Evolutionary conservation across 2,888 invertebrate species (phyloP).

Genomic region (Danaus chrysippus): DNA sequence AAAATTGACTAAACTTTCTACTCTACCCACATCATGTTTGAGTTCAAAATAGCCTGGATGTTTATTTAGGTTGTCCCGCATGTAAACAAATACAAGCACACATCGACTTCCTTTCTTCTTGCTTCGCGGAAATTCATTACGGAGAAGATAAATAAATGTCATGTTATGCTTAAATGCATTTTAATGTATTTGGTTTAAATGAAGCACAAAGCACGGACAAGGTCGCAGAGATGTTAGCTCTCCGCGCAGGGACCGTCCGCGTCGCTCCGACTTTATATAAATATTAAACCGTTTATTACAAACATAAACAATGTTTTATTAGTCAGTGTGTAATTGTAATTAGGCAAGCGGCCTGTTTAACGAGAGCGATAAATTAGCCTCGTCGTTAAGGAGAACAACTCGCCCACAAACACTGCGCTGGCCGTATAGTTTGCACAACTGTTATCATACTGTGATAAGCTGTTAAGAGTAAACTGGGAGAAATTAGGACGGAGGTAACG

Average conservation of each 20-base stretch:
- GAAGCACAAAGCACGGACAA: background rate
- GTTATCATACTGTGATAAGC: constrained; percentile 40
- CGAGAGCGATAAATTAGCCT: too few relatives aligned
- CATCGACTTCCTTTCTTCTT: constrained; percentile 56
- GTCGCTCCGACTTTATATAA: too few relatives aligned
- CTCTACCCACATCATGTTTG: background rate
- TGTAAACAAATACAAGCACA: constrained; percentile 50
- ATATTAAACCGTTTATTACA: too few relatives aligned
- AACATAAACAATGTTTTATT: too few relatives aligned
- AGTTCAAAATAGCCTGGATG: background rate
- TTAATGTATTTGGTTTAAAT: constrained; percentile 13
- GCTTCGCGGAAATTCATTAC: constrained; percentile 53
- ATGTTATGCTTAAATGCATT: constrained; percentile 26
- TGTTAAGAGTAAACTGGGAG: constrained; percentile 36
- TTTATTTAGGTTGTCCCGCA: constrained; percentile 19
- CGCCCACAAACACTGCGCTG: constrained; percentile 24
- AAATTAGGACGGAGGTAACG: constrained; percentile 38
- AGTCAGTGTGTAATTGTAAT: too few relatives aligned
- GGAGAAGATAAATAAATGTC: constrained; percentile 46
- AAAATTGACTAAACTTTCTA: constrained; percentile 18
- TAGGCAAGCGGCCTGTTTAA: too few relatives aligned
- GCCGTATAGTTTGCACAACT: constrained; percentile 35
- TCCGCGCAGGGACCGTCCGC: background rate
- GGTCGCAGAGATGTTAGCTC: background rate
- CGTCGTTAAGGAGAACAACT: constrained; percentile 8